A percentile compares a stretch with the other conserved stretches of the same genome.
phyloP scores from a whole-genome alignment of 2,113 vertebrate species.

The Pterocles orientalis region DNA sequence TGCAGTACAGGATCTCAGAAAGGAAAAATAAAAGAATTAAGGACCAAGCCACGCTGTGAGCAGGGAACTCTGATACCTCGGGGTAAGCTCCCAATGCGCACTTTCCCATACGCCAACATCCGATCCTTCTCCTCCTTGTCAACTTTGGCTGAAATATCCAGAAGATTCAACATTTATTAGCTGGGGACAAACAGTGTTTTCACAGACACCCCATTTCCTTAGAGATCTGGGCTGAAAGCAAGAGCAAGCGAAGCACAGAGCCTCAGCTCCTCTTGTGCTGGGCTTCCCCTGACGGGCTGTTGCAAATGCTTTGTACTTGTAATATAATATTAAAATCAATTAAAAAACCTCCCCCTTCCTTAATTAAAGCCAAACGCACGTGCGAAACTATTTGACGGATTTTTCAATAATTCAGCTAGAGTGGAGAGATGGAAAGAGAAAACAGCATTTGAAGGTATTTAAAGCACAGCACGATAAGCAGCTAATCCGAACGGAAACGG shows the following conservation, averaged over 20 bases:
- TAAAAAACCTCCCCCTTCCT: neutral
- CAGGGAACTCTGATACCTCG: neutral
- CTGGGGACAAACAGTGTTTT: neutral
- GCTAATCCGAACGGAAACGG: neutral
- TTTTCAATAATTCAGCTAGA: neutral
- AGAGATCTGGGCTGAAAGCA: neutral
- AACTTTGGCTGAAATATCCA: neutral
- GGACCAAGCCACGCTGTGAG: neutral
- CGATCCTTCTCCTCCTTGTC: neutral
- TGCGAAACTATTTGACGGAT: neutral
- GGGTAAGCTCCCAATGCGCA: neutral
- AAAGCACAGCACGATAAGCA: neutral
- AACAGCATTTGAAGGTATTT: neutral
- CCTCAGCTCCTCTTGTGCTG: neutral
- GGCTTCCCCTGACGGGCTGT: neutral
- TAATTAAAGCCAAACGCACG: neutral
- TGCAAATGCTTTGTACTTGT: neutral
- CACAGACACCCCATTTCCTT: neutral
- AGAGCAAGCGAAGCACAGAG: neutral
- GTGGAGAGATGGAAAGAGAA: neutral
- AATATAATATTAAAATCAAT: conserved; percentile 11
- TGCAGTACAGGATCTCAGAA: neutral
- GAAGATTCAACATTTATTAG: neutral
- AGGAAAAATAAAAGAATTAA: neutral
- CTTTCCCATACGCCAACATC: neutral